Evolutionary conservation across 2,888 invertebrate genomes (phyloP).

Genomic region (Malachius bipustulatus): DNA sequence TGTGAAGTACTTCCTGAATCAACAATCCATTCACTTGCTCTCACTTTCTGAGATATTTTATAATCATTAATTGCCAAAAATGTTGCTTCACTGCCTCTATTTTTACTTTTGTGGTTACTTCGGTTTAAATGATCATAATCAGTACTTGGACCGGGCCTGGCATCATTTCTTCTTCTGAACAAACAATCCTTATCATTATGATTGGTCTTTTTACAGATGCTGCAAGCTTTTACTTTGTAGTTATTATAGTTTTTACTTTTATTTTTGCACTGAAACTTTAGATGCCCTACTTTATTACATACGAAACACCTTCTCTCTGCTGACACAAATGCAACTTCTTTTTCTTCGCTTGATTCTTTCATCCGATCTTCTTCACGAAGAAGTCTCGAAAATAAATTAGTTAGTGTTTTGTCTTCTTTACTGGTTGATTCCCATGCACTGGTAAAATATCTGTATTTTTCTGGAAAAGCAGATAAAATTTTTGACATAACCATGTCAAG

Average conservation of each 20-base stretch:
- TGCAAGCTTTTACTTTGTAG: too few species aligned
- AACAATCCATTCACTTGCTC: conserved; percentile 5
- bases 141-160: too few species aligned
- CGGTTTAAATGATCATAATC: too few species aligned
- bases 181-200: too few species aligned
- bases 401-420: conserved; percentile 8
- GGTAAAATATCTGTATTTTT: too few species aligned
- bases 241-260: conserved; percentile 6
- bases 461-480: conserved; percentile 8
- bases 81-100: too few species aligned
- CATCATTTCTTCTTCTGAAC: too few species aligned
- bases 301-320: conserved; percentile 1
- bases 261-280: conserved; percentile 2
- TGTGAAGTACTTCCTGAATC: too few species aligned
- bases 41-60: too few species aligned
- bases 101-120: too few species aligned
- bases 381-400: conserved; percentile 10
- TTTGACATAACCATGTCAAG: too few species aligned
- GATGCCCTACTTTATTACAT: conserved; percentile 1
- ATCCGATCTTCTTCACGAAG: conserved; percentile 6
- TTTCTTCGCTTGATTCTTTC: too few species aligned
- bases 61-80: conserved; percentile 1
- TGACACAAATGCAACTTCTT: background rate
- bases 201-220: conserved; percentile 9
- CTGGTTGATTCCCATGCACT: conserved; percentile 13